Percentiles rank a stretch among this genome's conserved stretches.
phyloP scores from a whole-genome alignment of 2,113 vertebrate species.

The Hyaena hyaena region DNA sequence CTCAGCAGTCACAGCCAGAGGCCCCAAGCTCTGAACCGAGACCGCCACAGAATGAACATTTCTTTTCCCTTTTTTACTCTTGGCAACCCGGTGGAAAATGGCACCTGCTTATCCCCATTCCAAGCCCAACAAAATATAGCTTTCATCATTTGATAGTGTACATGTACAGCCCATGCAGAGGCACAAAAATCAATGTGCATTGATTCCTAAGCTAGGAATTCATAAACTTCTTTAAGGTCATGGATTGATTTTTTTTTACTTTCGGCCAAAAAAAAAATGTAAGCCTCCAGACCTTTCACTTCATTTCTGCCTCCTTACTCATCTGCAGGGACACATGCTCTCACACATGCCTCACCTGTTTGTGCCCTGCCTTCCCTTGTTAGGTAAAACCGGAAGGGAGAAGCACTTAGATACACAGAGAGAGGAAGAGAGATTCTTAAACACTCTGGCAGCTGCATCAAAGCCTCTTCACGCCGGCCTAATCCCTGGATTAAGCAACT shows the following conservation, averaged over 20 bases:
- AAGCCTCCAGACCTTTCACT: slow-evolving; percentile 76
- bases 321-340: neutral
- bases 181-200: slow-evolving; percentile 86
- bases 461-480: neutral
- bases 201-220: slow-evolving; percentile 87
- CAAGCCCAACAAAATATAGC: slow-evolving; percentile 81
- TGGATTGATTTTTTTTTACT: slow-evolving; percentile 87
- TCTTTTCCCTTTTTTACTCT: slow-evolving; percentile 59
- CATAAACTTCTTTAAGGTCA: slow-evolving; percentile 91
- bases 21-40: neutral
- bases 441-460: neutral
- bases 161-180: slow-evolving; percentile 81
- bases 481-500: slow-evolving; percentile 35
- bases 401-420: neutral
- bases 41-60: neutral
- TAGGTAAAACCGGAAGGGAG: neutral
- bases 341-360: neutral
- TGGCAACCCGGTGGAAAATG: slow-evolving; percentile 73
- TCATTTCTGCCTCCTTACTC: slow-evolving; percentile 31
- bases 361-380: neutral
- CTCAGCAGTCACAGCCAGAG: neutral
- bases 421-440: neutral
- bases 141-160: slow-evolving; percentile 76
- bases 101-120: slow-evolving; percentile 74
- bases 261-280: slow-evolving; percentile 75